Conservation (phyloP, 2,888 invertebrate species). For the Rhingia campestris region DNA sequence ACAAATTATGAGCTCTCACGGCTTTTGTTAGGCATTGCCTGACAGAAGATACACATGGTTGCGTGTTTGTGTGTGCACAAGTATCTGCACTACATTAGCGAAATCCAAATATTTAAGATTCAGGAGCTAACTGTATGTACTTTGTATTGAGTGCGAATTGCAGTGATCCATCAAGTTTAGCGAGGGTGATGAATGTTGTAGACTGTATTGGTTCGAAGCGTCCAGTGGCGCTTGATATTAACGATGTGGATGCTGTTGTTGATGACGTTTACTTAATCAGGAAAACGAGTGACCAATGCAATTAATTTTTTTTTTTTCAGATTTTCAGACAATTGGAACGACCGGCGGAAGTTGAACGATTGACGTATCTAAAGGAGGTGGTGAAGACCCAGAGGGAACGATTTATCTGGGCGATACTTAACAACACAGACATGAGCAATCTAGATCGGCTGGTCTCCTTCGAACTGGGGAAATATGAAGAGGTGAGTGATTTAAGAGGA, state of each 20-base stretch:
- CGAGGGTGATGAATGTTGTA: not conserved
- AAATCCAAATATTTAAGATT: slow-evolving; percentile 23
- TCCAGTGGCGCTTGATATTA: slow-evolving; percentile 25
- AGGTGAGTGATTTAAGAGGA: slow-evolving; percentile 77
- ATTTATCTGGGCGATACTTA: slow-evolving; percentile 85
- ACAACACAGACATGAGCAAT: slow-evolving; percentile 85
- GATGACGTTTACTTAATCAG: slow-evolving; percentile 1
- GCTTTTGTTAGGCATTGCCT: slow-evolving; percentile 9
- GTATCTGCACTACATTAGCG: slow-evolving; percentile 35
- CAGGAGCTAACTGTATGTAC: not conserved
- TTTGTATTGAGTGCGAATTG: slow-evolving; percentile 19
- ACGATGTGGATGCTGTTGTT: slow-evolving; percentile 18
- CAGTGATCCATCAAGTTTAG: slow-evolving; percentile 26
- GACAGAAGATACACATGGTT: not conserved
- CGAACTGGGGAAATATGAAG: slow-evolving; percentile 84
- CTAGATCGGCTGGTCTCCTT: slow-evolving; percentile 84
- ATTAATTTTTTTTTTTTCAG: slow-evolving; percentile 81
- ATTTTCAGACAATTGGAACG: slow-evolving; percentile 91
- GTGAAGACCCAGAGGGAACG: slow-evolving; percentile 85
- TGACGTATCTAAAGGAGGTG: slow-evolving; percentile 85
- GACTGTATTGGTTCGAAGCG: not conserved
- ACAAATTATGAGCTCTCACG: slow-evolving; percentile 48
- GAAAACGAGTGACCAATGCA: not conserved
- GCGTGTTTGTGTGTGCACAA: not conserved
- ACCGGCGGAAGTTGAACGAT: slow-evolving; percentile 88